phyloP scores from a whole-genome alignment of 2,888 invertebrate species.

The Plebejus melissa region DNA sequence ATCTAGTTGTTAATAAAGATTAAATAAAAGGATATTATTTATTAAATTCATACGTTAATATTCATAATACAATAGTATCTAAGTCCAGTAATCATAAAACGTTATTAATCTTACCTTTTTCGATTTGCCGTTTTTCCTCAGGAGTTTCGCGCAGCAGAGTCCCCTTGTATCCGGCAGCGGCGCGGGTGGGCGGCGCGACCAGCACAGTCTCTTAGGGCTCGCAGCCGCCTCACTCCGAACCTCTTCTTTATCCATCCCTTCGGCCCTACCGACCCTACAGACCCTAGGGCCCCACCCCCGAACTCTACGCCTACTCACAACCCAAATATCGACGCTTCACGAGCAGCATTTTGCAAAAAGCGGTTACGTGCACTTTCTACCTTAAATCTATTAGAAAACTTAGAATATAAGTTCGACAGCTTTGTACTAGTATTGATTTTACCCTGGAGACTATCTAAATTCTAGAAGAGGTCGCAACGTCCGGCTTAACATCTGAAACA shows the following conservation, averaged over 20 bases:
- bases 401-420: conserved; percentile 59
- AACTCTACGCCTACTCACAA: conserved; percentile 58
- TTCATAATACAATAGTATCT: too few species aligned
- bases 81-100: too few species aligned
- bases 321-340: conserved; percentile 73
- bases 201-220: conserved; percentile 64
- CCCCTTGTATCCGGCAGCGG: conserved; percentile 85
- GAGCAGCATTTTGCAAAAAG: conserved; percentile 62
- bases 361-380: conserved; percentile 50
- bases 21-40: too few species aligned
- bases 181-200: conserved; percentile 67
- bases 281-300: conserved; percentile 50
- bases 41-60: too few species aligned
- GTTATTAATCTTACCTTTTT: conserved; percentile 81
- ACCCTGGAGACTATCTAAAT: conserved; percentile 51
- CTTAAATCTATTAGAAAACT: conserved; percentile 44
- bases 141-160: conserved; percentile 89
- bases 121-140: conserved; percentile 89
- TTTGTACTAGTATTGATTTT: conserved; percentile 62
- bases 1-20: too few species aligned
- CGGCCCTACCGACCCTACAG: conserved; percentile 51
- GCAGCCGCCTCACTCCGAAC: conserved; percentile 59
- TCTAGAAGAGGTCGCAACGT: conserved; percentile 62
- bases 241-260: conserved; percentile 71
- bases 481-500: conserved; percentile 75